Evolutionary conservation across 2,888 invertebrate species (phyloP).

Genomic region (Syrphus vitripennis): DNA sequence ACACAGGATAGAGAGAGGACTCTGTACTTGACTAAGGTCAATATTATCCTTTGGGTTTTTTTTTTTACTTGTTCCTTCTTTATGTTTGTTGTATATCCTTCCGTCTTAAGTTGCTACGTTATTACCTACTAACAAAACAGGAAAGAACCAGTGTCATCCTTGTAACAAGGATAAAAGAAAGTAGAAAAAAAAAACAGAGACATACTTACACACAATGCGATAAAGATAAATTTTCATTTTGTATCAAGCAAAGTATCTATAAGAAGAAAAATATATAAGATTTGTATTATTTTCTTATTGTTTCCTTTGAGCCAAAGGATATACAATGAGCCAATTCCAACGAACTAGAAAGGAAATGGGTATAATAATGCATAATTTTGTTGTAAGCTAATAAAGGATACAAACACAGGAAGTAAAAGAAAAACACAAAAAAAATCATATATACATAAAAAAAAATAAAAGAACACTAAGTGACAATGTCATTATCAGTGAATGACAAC

Average conservation of each 20-base stretch:
- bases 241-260: constrained; percentile 3
- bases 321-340: constrained; percentile 37
- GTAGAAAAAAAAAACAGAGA: background rate
- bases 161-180: constrained; percentile 45
- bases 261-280: background rate
- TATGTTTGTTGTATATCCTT: background rate
- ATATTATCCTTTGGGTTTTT: constrained; percentile 35
- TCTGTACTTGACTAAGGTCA: constrained; percentile 20
- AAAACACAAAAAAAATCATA: background rate
- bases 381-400: constrained; percentile 53
- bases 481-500: constrained; percentile 66
- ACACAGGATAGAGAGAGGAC: background rate
- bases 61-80: background rate
- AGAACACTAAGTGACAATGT: constrained; percentile 62
- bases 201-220: constrained; percentile 11
- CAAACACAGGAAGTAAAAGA: constrained; percentile 22
- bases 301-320: constrained; percentile 30
- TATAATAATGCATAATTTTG: constrained; percentile 65
- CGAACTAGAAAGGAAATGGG: constrained; percentile 47
- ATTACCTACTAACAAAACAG: constrained; percentile 55
- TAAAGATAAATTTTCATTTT: constrained; percentile 63
- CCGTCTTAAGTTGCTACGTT: constrained; percentile 40
- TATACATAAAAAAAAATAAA: background rate
- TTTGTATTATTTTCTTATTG: constrained; percentile 31
- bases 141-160: constrained; percentile 49